Percentiles rank a stretch among this genome's conserved stretches.
Conservation (phyloP, 2,797 vertebrate genomes). For the Oryzias sinensis region DNA sequence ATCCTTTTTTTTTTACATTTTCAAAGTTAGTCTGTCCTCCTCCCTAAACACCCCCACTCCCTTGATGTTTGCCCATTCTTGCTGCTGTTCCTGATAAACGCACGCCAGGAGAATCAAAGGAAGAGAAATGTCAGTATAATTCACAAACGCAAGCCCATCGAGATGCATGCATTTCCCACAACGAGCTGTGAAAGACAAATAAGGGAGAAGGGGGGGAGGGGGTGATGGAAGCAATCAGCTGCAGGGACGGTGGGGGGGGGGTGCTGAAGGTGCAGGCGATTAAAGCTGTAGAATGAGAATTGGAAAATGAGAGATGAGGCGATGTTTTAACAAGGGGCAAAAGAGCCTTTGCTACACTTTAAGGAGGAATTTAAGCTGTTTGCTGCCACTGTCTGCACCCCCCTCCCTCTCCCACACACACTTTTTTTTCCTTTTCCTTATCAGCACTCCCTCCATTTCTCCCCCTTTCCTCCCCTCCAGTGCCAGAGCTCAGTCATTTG, state of each 20-base stretch:
- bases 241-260: neutral
- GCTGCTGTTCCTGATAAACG: slow-evolving; percentile 12
- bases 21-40: too few species aligned
- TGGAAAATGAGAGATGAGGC: slow-evolving; percentile 10
- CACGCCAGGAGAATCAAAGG: neutral
- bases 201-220: slow-evolving; percentile 22
- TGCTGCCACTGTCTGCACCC: slow-evolving; percentile 6
- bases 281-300: slow-evolving; percentile 22
- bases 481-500: slow-evolving; percentile 38
- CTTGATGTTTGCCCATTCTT: slow-evolving; percentile 38
- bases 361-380: slow-evolving; percentile 20
- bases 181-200: slow-evolving; percentile 31
- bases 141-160: neutral
- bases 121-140: slow-evolving; percentile 2
- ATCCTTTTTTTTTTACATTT: too few species aligned
- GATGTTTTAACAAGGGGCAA: slow-evolving; percentile 25
- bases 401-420: neutral
- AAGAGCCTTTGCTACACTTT: slow-evolving; percentile 26
- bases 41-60: neutral
- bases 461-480: slow-evolving; percentile 4
- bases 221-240: slow-evolving; percentile 39
- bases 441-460: slow-evolving; percentile 26
- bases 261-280: slow-evolving; percentile 34
- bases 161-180: slow-evolving; percentile 13
- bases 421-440: slow-evolving; percentile 18